Percentiles rank a stretch among this genome's conserved stretches.
Evolutionary conservation across 35 echinoderm and acorn worm genomes (phyloP).

Genomic region (Ptychodera flava): DNA sequence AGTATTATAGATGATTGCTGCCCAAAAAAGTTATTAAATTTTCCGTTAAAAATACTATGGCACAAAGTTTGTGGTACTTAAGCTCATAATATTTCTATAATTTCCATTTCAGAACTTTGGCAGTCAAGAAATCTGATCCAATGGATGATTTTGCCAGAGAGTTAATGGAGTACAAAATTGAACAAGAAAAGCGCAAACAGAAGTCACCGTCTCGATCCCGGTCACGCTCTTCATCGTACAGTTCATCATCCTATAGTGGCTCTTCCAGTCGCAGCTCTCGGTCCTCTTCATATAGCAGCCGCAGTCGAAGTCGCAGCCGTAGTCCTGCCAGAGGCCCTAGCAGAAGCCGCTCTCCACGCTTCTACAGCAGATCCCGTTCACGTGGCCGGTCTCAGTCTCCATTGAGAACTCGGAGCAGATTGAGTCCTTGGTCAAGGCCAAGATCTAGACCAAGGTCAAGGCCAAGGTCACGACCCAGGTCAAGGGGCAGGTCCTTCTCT

Average conservation of each 20-base stretch:
- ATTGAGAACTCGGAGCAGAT: neutral
- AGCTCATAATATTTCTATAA: too few relatives aligned
- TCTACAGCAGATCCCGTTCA: neutral
- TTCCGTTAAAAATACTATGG: too few relatives aligned
- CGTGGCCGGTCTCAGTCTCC: neutral
- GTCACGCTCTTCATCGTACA: neutral
- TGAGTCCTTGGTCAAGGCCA: neutral
- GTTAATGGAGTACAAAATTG: neutral
- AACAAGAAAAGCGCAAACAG: neutral
- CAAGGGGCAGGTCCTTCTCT: neutral
- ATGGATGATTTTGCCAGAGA: neutral
- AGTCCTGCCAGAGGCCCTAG: neutral
- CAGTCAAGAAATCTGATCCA: neutral
- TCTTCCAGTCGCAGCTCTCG: neutral
- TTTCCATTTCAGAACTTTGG: neutral
- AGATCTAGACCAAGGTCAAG: neutral
- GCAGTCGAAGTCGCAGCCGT: too few relatives aligned
- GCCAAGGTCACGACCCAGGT: neutral
- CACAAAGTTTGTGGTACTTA: too few relatives aligned
- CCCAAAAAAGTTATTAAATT: too few relatives aligned
- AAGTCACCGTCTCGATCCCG: neutral
- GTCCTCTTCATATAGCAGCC: too few relatives aligned
- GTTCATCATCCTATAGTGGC: neutral
- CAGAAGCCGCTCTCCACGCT: neutral
- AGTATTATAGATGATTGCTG: too few relatives aligned